A percentile compares a stretch with the other conserved stretches of the same genome.
phyloP scores from a whole-genome alignment of 2,888 invertebrate genomes.

The Choristoneura rosaceana region DNA sequence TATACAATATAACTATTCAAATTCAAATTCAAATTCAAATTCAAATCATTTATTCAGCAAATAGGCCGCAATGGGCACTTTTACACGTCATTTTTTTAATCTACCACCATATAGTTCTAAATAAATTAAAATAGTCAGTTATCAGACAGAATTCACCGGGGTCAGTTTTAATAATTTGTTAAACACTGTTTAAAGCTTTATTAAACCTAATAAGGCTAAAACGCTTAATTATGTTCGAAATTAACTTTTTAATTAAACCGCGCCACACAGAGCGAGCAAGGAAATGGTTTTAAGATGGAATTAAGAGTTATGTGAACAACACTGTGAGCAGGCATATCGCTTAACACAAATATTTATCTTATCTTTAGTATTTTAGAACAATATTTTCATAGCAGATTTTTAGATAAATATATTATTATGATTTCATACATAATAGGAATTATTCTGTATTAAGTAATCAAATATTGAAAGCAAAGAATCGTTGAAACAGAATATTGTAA shows the following conservation, averaged over 20 bases:
- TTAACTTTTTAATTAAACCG: constrained; percentile 42
- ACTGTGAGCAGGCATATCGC: not conserved
- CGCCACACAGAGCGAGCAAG: constrained; percentile 15
- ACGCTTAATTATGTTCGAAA: constrained; percentile 41
- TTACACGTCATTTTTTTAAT: no score
- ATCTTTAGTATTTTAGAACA: not conserved
- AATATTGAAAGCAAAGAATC: no score
- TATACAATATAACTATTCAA: no score
- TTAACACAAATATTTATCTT: not conserved
- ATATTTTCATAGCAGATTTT: not conserved
- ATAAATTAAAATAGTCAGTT: not conserved
- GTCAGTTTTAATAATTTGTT: constrained; percentile 18
- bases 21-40: no score
- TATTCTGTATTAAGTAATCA: no score
- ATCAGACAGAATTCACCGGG: not conserved
- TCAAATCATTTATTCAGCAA: no score
- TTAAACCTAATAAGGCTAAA: constrained; percentile 36
- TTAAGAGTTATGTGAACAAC: constrained; percentile 23
- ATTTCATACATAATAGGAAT: no score
- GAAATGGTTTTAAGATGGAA: constrained; percentile 26
- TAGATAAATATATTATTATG: no score
- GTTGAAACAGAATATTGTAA: no score
- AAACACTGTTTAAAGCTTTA: constrained; percentile 15
- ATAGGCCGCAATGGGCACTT: no score
- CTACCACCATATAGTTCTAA: not conserved